Conservation (phyloP, 1,140 invertebrate species). For the Eueides isabella region DNA sequence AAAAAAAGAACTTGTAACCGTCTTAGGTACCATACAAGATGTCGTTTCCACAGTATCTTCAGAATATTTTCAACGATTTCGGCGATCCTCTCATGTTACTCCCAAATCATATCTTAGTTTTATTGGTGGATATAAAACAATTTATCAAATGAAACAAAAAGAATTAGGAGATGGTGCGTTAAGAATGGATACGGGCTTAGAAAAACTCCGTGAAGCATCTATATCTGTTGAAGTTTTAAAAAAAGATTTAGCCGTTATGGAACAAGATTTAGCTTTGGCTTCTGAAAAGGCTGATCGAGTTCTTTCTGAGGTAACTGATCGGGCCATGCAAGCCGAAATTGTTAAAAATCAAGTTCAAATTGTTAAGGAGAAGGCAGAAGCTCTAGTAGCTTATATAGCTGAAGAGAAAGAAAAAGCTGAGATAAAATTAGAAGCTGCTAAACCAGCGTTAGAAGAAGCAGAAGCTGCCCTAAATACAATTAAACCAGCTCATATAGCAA, state of each 20-base stretch:
- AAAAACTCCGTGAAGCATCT: constrained; percentile 97
- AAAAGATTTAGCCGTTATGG: constrained; percentile 96
- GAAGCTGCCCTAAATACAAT: constrained; percentile 98
- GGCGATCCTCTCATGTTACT: constrained; percentile 97
- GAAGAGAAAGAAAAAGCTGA: constrained; percentile 96
- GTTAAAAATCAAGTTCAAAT: constrained; percentile 97
- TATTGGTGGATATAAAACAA: constrained; percentile 96
- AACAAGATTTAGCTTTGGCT: constrained; percentile 94
- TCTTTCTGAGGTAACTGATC: constrained; percentile 92
- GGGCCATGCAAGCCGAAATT: constrained; percentile 96
- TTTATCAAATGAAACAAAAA: constrained; percentile 94
- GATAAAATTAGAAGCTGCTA: constrained; percentile 94
- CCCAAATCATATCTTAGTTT: constrained; percentile 99
- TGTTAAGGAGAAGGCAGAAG: constrained; percentile 97
- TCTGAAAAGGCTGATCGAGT: constrained; percentile 95
- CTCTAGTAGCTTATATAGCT: constrained; percentile 94
- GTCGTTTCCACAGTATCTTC: constrained; percentile 93
- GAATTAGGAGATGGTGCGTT: constrained; percentile 94
- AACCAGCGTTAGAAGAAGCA: constrained; percentile 95
- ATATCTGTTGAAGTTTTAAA: constrained; percentile 95
- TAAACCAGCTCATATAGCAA: constrained; percentile 98
- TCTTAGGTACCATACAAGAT: constrained; percentile 96
- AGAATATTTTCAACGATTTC: constrained; percentile 97
- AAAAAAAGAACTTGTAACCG: constrained; percentile 93
- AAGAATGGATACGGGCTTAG: constrained; percentile 96